Base-by-base conservation (phyloP, 2,113 vertebrate species). In the Sinocyclocheilus maitianheensis region DNA sequence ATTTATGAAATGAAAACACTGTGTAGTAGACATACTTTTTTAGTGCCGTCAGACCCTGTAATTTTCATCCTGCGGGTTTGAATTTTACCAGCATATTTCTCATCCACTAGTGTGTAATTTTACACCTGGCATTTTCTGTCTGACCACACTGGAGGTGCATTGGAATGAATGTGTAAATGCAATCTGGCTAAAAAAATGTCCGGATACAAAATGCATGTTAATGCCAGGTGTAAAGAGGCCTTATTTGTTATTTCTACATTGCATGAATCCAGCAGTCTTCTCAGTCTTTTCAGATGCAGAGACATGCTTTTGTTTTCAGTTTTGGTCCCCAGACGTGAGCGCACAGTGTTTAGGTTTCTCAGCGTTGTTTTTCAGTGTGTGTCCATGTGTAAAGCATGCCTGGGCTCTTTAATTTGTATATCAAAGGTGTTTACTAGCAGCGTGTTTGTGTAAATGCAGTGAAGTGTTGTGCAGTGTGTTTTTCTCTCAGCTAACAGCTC, bases 381-480 rank as follows among this genome's bases (percentile, higher is more conserved):
- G 63, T 55, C 72, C 65, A 72, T 72, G 81, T 74, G 81, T 48
- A 83, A 83, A 71, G 26, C 67, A 83, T 26, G 82, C 10, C 58
- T 63, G 12, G 5, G 34, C 58, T 63, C 77, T 80, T 80, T 43
- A n/a, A 63, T 80, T 63, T 80, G 34, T 43, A 37, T 80, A 80
- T 62, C 58, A 80, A 80, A 63, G 37, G 55, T 80, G 77, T 80
- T 24, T 80, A 55, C 30, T 60, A 12, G 77, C 53, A 14, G 34
- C 14, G 7, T 77, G 75, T 77, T 53, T 77, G 48, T 40, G 55
- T 79, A 43, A 75, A 51, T 77, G 46, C 46, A 5, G 30, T 69
- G 65, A 37, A 37, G 84, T 90, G n/a, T 48, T 82, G 67, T 46
- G 67, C 16, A 37, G 48, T 81, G 3, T 81, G 85, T 86, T 58